Conservation (phyloP, 1,140 invertebrate species). For the Campoletis sonorensis region DNA sequence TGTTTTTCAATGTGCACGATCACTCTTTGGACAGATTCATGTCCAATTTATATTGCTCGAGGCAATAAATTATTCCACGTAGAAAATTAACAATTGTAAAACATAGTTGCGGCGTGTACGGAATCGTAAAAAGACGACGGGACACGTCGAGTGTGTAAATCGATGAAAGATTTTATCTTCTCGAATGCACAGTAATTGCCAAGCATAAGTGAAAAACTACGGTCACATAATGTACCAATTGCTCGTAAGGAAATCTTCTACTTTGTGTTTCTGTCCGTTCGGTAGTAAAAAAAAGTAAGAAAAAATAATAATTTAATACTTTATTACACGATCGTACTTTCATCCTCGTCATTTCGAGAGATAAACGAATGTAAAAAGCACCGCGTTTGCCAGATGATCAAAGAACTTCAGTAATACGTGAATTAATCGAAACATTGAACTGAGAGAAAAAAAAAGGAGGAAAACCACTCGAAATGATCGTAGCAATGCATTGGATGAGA, state of each 20-base stretch:
- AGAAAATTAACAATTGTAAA: no score
- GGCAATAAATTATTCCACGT: no score
- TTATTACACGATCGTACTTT: neutral
- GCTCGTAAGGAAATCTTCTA: slow-evolving; percentile 33
- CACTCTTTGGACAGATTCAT: no score
- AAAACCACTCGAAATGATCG: neutral
- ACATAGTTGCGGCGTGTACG: no score
- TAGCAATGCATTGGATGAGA: neutral
- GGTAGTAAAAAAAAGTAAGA: neutral
- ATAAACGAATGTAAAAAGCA: neutral
- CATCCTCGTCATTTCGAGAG: neutral
- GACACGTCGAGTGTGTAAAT: neutral
- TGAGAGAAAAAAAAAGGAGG: neutral
- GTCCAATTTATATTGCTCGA: no score
- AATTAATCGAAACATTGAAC: neutral
- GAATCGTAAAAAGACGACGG: no score
- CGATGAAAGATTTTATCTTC: neutral
- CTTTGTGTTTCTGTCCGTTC: neutral
- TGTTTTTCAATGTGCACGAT: no score
- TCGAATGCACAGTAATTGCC: neutral
- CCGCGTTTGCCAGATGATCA: neutral
- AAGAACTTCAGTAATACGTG: neutral
- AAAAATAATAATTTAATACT: neutral
- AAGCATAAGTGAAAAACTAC: neutral
- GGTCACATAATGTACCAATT: neutral